These are phyloP conservation scores for Lipophrys pholis DNA, from an alignment of 2,113 vertebrate species.

Conservation along the genomic window DNA sequence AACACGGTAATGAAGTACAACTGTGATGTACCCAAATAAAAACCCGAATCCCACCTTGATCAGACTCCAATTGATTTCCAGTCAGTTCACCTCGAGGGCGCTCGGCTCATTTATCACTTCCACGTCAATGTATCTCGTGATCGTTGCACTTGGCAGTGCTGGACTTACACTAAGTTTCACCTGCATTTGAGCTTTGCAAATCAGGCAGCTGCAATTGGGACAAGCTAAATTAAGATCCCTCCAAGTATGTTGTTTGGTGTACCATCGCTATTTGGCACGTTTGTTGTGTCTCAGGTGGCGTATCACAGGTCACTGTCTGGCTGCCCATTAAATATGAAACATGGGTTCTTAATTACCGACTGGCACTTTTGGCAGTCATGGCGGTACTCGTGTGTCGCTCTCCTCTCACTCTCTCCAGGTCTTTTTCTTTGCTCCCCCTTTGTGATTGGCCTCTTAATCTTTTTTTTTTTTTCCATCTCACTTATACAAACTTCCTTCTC, in stretches of 20 bases:
- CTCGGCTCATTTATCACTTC: slow-evolving; percentile 63
- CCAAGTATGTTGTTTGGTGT: slow-evolving; percentile 49
- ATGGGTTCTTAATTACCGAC: slow-evolving; percentile 79
- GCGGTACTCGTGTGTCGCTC: slow-evolving; percentile 50
- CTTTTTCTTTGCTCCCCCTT: slow-evolving; percentile 15
- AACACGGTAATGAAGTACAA: slow-evolving; percentile 56
- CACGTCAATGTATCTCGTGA: slow-evolving; percentile 33
- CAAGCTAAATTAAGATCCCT: slow-evolving; percentile 34
- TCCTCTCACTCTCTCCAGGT: slow-evolving; percentile 11
- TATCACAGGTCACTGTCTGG: slow-evolving; percentile 62
- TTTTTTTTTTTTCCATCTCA: slow-evolving; percentile 39
- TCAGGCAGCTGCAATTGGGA: slow-evolving; percentile 12
- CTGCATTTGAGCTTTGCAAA: background rate
- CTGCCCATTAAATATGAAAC: slow-evolving; percentile 80
- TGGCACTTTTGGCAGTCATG: slow-evolving; percentile 57
- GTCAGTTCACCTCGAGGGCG: slow-evolving; percentile 66
- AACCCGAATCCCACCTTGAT: slow-evolving; percentile 64
- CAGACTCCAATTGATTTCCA: slow-evolving; percentile 68
- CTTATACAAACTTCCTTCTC: slow-evolving; percentile 51
- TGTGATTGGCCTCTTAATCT: slow-evolving; percentile 50
- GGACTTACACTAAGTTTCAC: slow-evolving; percentile 38
- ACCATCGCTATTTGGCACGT: slow-evolving; percentile 46
- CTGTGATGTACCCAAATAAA: slow-evolving; percentile 63
- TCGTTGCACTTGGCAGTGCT: slow-evolving; percentile 36
- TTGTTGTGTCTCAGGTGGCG: slow-evolving; percentile 64